Evolutionary conservation across 2,888 invertebrate species (phyloP).

Genomic region (Agrochola lychnidis): DNA sequence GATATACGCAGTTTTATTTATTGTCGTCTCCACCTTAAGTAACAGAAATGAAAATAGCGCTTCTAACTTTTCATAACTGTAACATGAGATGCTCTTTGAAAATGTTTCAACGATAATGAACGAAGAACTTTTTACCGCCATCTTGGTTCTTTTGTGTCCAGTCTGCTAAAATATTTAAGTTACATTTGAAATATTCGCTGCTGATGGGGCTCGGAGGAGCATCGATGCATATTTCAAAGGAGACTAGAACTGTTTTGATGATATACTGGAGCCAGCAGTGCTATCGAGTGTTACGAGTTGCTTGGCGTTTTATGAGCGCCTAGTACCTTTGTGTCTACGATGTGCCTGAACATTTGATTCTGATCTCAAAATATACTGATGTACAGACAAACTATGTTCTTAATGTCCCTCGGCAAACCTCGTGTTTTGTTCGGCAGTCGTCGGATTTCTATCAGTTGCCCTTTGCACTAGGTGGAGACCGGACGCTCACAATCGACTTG

Average conservation of each 20-base stretch:
- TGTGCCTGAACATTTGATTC: not conserved
- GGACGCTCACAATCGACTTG: too few relatives aligned
- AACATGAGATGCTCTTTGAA: constrained; percentile 36
- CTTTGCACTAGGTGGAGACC: too few relatives aligned
- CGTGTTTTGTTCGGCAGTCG: too few relatives aligned
- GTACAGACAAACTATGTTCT: too few relatives aligned
- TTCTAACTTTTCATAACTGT: constrained; percentile 11
- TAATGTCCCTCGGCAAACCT: too few relatives aligned
- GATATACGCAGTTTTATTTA: not conserved
- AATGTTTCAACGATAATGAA: constrained; percentile 44
- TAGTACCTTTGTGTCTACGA: not conserved
- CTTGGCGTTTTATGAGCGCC: constrained; percentile 22
- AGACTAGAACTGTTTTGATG: constrained; percentile 11
- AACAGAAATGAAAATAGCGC: not conserved
- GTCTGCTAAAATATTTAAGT: constrained; percentile 31
- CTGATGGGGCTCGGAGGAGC: constrained; percentile 28
- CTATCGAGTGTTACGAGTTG: constrained; percentile 26
- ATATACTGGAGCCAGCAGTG: constrained; percentile 16
- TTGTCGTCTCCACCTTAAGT: too few relatives aligned
- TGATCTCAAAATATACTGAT: not conserved
- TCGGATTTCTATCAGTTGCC: too few relatives aligned
- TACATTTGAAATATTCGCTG: constrained; percentile 44
- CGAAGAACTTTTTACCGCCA: constrained; percentile 21
- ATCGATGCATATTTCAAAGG: constrained; percentile 52
- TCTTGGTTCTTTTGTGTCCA: constrained; percentile 43